Evolutionary conservation across 2,888 invertebrate genomes (phyloP).

Genomic region (Hedychridium roseum): DNA sequence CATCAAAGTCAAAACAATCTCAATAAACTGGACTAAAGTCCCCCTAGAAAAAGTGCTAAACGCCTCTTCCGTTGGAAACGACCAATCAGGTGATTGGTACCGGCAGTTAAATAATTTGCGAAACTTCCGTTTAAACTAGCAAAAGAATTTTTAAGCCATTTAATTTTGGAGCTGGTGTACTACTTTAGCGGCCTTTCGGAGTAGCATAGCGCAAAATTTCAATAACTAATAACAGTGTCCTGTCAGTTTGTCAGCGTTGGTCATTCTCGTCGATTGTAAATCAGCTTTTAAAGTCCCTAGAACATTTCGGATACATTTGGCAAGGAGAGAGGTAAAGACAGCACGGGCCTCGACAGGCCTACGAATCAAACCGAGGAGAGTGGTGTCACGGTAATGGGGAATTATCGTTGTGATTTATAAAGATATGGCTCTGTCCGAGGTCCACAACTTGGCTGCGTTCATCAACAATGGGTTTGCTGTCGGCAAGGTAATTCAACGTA

Average conservation of each 20-base stretch:
- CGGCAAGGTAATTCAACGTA: slow-evolving; percentile 46
- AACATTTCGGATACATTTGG: slow-evolving; percentile 18
- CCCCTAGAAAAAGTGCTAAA: too few relatives aligned
- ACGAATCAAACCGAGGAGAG: slow-evolving; percentile 40
- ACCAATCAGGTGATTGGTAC: too few relatives aligned
- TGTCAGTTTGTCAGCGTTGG: slow-evolving; percentile 19
- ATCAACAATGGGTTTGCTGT: slow-evolving; percentile 54
- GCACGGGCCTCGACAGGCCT: slow-evolving; percentile 27
- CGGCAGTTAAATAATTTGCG: too few relatives aligned
- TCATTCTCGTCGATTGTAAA: slow-evolving; percentile 15
- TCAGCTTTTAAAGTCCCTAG: slow-evolving; percentile 19
- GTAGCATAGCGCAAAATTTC: too few relatives aligned
- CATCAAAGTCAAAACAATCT: too few relatives aligned
- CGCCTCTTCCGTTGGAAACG: too few relatives aligned
- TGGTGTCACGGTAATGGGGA: slow-evolving; percentile 50
- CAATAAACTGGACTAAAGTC: too few relatives aligned
- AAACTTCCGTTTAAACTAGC: too few relatives aligned
- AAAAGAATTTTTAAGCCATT: too few relatives aligned
- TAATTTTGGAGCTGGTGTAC: too few relatives aligned
- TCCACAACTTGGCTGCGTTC: slow-evolving; percentile 54
- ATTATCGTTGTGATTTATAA: slow-evolving; percentile 27
- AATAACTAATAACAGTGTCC: slow-evolving; percentile 3
- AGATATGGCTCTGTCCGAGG: slow-evolving; percentile 57
- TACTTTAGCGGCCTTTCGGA: too few relatives aligned
- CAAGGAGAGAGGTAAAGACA: too few relatives aligned